Evolutionary conservation across 2,888 invertebrate species (phyloP).

Genomic region (Patella pellucida): DNA sequence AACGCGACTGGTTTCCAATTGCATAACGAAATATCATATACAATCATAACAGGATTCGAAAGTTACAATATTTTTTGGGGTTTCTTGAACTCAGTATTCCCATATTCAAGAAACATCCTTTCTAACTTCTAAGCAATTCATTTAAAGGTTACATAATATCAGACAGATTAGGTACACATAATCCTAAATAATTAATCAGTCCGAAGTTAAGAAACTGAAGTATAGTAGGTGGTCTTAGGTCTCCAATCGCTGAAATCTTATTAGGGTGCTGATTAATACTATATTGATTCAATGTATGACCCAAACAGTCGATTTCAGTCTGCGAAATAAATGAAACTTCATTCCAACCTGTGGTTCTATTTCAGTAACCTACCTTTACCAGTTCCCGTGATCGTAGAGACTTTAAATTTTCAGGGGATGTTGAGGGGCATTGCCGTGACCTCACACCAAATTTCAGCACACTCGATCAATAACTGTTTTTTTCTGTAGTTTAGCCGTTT

Average conservation of each 20-base stretch:
- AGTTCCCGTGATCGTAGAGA: too few species aligned
- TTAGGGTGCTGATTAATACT: not conserved
- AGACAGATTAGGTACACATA: not conserved
- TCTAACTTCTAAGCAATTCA: not conserved
- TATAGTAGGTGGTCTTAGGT: not conserved
- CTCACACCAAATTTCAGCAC: too few species aligned
- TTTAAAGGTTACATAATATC: not conserved
- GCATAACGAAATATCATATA: not conserved
- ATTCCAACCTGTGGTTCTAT: too few species aligned
- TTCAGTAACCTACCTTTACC: too few species aligned
- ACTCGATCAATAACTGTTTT: too few species aligned
- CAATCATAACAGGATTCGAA: not conserved
- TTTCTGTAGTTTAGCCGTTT: too few species aligned
- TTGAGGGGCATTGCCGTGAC: too few species aligned
- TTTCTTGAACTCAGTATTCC: not conserved
- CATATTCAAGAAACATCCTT: not conserved
- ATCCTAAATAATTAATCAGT: not conserved
- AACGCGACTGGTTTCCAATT: too few species aligned
- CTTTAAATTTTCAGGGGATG: too few species aligned
- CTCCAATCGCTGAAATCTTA: not conserved
- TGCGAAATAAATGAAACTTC: too few species aligned
- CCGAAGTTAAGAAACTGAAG: not conserved
- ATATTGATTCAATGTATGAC: not conserved
- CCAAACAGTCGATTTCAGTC: not conserved
- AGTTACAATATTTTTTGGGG: not conserved